These are phyloP conservation scores for Genyomyrus donnyi DNA, from an alignment of 2,113 vertebrate species.

Conservation along the genomic window DNA sequence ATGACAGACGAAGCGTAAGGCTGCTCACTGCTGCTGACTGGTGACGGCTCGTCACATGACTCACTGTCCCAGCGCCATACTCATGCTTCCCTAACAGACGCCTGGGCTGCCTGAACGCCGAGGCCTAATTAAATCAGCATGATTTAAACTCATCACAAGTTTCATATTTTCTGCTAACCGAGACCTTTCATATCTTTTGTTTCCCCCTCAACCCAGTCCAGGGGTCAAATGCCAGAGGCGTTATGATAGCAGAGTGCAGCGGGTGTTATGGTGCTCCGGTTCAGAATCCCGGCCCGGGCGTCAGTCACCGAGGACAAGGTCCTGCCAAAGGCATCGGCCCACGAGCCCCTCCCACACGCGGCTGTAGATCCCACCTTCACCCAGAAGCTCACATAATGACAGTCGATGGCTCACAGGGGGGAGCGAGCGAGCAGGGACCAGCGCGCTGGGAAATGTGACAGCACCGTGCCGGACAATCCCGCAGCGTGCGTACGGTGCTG, in stretches of 20 bases:
- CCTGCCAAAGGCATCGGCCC: neutral
- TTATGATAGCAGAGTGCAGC: conserved; percentile 9
- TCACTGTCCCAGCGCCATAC: neutral
- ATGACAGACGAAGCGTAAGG: neutral
- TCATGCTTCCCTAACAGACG: neutral
- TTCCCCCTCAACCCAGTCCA: neutral
- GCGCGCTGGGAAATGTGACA: neutral
- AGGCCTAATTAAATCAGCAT: neutral
- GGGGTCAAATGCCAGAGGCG: conserved; percentile 7
- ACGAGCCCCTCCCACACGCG: neutral
- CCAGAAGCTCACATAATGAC: neutral
- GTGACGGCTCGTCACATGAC: neutral
- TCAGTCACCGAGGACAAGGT: neutral
- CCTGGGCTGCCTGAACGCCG: neutral
- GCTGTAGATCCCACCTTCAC: neutral
- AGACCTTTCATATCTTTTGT: neutral
- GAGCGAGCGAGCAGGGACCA: neutral
- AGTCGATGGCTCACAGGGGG: neutral
- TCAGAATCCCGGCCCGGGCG: neutral
- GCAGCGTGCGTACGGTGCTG: neutral
- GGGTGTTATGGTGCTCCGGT: neutral
- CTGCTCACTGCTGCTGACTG: neutral
- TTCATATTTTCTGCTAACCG: neutral
- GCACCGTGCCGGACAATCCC: neutral
- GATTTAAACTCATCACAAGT: neutral